A percentile compares a stretch with the other conserved stretches of the same genome.
Evolutionary conservation across 1,140 invertebrate species (phyloP).

Genomic region (Papilio polyxenes): DNA sequence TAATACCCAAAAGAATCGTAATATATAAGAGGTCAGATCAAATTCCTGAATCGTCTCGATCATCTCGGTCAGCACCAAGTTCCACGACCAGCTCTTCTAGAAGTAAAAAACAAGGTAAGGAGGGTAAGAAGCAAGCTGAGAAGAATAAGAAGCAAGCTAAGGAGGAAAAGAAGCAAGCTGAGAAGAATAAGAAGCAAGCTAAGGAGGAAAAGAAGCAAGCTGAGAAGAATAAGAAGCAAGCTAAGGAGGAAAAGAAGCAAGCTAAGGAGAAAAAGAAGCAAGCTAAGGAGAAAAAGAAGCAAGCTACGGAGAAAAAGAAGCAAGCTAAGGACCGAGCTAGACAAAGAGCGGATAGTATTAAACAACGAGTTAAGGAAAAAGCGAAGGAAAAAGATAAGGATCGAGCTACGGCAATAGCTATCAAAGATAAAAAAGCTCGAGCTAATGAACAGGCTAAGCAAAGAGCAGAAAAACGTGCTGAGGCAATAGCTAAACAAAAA

Average conservation of each 20-base stretch:
- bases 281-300: not conserved
- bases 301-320: not conserved
- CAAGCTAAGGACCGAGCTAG: not conserved
- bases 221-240: not conserved
- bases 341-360: not conserved
- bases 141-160: not conserved
- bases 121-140: not conserved
- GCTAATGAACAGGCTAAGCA: not conserved
- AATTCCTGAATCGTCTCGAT: not conserved
- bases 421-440: not conserved
- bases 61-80: not conserved
- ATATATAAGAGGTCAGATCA: not conserved
- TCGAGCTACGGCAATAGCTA: not conserved
- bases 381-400: not conserved
- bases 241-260: not conserved
- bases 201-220: too few species aligned
- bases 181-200: not conserved
- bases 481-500: conserved; percentile 8
- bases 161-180: not conserved
- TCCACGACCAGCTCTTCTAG: not conserved
- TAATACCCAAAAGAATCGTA: conserved; percentile 15
- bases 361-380: conserved; percentile 2
- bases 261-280: not conserved
- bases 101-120: not conserved
- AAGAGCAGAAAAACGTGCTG: not conserved